phyloP scores from a whole-genome alignment of 2,797 vertebrate species.

The Micromesistius poutassou region DNA sequence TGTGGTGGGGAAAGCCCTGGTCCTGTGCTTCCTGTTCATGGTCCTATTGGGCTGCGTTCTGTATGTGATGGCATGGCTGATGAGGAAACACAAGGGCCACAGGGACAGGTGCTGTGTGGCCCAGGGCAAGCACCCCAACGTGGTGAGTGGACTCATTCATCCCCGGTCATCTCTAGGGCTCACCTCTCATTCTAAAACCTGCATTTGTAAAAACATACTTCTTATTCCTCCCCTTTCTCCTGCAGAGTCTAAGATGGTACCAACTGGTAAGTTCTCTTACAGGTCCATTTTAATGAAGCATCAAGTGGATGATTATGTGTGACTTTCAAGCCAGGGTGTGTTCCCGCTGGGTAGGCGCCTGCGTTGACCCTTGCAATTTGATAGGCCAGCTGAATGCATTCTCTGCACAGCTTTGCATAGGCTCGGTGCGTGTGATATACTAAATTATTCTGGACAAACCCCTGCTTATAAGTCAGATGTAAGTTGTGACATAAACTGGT shows the following conservation, averaged over 20 bases:
- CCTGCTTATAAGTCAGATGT: too few species aligned
- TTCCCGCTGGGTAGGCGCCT: too few species aligned
- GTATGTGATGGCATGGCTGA: conserved; percentile 53
- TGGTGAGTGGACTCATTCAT: conserved; percentile 66
- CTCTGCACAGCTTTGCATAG: too few species aligned
- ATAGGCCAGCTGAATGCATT: background rate
- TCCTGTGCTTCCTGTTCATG: conserved; percentile 60
- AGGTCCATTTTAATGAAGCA: background rate
- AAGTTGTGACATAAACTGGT: background rate
- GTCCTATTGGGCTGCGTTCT: conserved; percentile 53
- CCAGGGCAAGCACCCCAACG: conserved; percentile 80
- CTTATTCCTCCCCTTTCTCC: conserved; percentile 23
- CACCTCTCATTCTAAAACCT: background rate
- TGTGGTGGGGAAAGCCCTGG: conserved; percentile 64
- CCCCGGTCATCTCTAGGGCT: too few species aligned
- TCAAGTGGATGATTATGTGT: background rate
- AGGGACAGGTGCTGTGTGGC: conserved; percentile 72
- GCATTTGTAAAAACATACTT: background rate
- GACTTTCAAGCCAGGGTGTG: background rate
- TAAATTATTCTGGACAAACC: too few species aligned
- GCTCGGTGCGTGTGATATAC: background rate
- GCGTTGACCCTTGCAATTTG: too few species aligned
- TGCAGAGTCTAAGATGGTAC: conserved; percentile 70
- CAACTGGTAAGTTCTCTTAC: conserved; percentile 62
- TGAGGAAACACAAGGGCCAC: conserved; percentile 58